These are phyloP conservation scores for Gibbula magus DNA, from an alignment of 2,888 invertebrate species.

Conservation along the genomic window DNA sequence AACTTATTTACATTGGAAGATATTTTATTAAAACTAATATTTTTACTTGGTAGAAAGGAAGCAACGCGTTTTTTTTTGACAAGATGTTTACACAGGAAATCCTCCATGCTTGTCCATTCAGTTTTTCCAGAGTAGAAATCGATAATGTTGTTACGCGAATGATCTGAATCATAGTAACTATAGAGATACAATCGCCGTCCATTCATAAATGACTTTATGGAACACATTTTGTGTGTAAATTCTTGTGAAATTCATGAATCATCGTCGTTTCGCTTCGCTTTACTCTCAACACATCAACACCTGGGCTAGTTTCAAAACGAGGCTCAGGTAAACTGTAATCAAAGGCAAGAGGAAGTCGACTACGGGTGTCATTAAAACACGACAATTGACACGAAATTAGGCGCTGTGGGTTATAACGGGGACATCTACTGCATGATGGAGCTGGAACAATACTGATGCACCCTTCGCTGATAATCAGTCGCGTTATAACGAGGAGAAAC, in stretches of 20 bases:
- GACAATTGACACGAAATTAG: slow-evolving; percentile 4
- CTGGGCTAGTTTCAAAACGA: slow-evolving; percentile 21
- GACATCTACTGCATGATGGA: background rate
- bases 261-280: background rate
- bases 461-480: background rate
- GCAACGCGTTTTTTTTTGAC: too few relatives aligned
- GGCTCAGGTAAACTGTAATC: slow-evolving; percentile 24
- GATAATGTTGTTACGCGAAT: too few relatives aligned
- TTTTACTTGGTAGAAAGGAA: too few relatives aligned
- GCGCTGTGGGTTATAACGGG: background rate
- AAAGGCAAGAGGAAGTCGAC: background rate
- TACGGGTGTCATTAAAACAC: background rate
- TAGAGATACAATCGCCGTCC: too few relatives aligned
- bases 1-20: too few relatives aligned
- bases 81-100: too few relatives aligned
- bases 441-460: background rate
- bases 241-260: background rate
- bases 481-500: slow-evolving; percentile 4
- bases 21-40: too few relatives aligned
- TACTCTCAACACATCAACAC: background rate
- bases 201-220: too few relatives aligned
- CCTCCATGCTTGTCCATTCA: too few relatives aligned
- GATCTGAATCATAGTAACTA: too few relatives aligned
- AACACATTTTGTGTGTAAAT: too few relatives aligned
- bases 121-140: too few relatives aligned